A percentile compares a stretch with the other conserved stretches of the same genome.
Evolutionary conservation across 2,113 vertebrate genomes (phyloP).

Genomic region (Oryzias woworae): DNA sequence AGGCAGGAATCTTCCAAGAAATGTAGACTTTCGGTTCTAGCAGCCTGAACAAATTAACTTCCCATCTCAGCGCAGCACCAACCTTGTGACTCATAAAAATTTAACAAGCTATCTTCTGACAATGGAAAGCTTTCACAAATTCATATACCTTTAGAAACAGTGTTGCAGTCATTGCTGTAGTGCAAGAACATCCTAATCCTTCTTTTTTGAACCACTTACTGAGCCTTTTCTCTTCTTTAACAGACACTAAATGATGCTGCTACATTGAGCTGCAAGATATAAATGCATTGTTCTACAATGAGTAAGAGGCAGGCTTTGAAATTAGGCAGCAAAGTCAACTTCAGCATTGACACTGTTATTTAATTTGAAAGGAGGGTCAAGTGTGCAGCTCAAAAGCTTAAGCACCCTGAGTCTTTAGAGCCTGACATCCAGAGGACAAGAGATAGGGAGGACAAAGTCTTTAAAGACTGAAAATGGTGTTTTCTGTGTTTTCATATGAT

Average conservation of each 20-base stretch:
- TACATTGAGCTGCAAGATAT: neutral
- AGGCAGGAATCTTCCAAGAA: neutral
- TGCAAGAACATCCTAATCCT: neutral
- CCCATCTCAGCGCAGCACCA: slow-evolving; percentile 4
- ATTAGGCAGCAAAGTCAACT: slow-evolving; percentile 46
- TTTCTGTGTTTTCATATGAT: too few species aligned
- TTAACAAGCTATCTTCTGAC: slow-evolving; percentile 10
- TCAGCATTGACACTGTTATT: slow-evolving; percentile 43
- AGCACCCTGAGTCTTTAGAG: slow-evolving; percentile 48
- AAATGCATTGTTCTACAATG: slow-evolving; percentile 3
- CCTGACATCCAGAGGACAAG: slow-evolving; percentile 34
- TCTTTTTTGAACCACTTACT: slow-evolving; percentile 1
- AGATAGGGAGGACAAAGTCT: slow-evolving; percentile 24
- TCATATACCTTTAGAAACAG: neutral
- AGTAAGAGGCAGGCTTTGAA: slow-evolving; percentile 26
- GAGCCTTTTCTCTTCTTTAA: neutral
- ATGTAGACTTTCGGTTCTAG: slow-evolving; percentile 6
- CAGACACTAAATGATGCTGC: neutral
- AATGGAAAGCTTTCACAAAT: neutral
- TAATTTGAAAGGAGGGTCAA: slow-evolving; percentile 36
- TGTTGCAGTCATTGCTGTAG: neutral
- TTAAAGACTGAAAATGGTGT: neutral
- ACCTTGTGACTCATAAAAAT: slow-evolving; percentile 27
- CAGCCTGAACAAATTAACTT: slow-evolving; percentile 15
- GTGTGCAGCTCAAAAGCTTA: slow-evolving; percentile 58